Evolutionary conservation across 2,888 invertebrate genomes (phyloP), one percentile per base, ranked within the genome.

Genomic region (Polyommatus icarus): DNA sequence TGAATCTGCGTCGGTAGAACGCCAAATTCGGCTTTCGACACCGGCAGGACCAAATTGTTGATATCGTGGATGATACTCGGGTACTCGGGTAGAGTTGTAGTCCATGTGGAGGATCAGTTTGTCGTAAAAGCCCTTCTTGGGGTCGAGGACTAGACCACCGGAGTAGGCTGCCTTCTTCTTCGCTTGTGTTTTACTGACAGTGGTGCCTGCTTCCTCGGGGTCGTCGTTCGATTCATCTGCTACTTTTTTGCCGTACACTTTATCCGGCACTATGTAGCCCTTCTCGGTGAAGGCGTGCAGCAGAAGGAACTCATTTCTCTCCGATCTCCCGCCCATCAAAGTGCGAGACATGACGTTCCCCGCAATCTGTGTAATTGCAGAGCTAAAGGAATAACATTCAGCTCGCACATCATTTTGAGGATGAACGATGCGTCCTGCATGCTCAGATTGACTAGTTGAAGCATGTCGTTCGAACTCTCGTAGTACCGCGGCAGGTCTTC

Each of bases 1-100:
- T 98, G 95, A 85, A 99, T 98, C 94, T 99, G 99, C 5, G 97
- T 97, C 0, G 99, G 99, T 71, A 99, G 92, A 75, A 99, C 96
- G 4, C 99, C 99, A 7, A 95, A 95, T 57, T 95, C 95, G 0
- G 90, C 87, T 79, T 89, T 94, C 0, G 94, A 82, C 10, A 90
- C 91, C 0, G 96, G 96, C 71, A 95, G 82, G 0, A 91, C 85
- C 10, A 95, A 85, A 82, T 95, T 95, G 40, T 94, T 94, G 0
- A 94, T 87, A 76, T 95, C 95, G 54, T 99, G 99, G 84, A 99
- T 99, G 82, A 99, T 99, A 87, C 99, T 99, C 0, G 99, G 99
- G 90, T 99, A 99, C 78, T 99, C 92, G 0, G 99, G n/a, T n/a
- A n/a, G n/a, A 99, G 94, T 99, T 99, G 90, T 99, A 99, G 87